A percentile compares a stretch with the other conserved stretches of the same genome.
phyloP scores from a whole-genome alignment of 2,888 invertebrate species.

The Periphyllus acericola region DNA sequence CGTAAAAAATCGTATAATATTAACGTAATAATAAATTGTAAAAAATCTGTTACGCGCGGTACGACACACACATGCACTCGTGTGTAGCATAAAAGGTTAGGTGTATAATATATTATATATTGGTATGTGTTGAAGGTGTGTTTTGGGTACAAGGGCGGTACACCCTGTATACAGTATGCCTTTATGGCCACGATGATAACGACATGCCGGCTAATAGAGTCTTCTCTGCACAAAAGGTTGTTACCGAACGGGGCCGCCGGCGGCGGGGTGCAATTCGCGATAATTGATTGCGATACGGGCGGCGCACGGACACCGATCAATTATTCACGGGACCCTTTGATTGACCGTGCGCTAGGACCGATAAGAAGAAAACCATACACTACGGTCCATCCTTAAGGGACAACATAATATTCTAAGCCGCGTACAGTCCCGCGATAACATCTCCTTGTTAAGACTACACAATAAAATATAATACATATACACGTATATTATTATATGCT shows the following conservation, averaged over 20 bases:
- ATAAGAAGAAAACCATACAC: neutral
- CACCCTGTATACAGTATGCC: neutral
- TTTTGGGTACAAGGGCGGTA: neutral
- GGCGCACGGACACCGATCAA: constrained; percentile 31
- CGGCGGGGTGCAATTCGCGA: constrained; percentile 21
- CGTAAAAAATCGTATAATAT: too few species aligned
- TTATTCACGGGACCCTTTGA: constrained; percentile 51
- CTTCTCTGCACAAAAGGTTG: neutral
- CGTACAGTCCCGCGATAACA: constrained; percentile 2
- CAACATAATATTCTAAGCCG: constrained; percentile 26
- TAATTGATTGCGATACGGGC: constrained; percentile 37
- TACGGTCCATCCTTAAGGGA: constrained; percentile 4
- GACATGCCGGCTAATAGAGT: neutral
- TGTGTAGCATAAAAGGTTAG: too few species aligned
- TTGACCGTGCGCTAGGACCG: constrained; percentile 9
- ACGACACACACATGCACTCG: neutral
- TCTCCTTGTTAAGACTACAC: neutral
- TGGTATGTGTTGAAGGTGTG: neutral
- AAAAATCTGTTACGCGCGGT: neutral
- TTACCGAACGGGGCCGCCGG: neutral
- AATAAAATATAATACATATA: neutral
- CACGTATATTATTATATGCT: constrained; percentile 1
- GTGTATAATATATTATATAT: too few species aligned
- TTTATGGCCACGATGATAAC: neutral
- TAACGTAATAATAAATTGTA: too few species aligned